Evolutionary conservation across 35 echinoderm and acorn worm genomes (phyloP), one percentile per base, ranked within the genome.

Genomic region (Acanthaster planci): DNA sequence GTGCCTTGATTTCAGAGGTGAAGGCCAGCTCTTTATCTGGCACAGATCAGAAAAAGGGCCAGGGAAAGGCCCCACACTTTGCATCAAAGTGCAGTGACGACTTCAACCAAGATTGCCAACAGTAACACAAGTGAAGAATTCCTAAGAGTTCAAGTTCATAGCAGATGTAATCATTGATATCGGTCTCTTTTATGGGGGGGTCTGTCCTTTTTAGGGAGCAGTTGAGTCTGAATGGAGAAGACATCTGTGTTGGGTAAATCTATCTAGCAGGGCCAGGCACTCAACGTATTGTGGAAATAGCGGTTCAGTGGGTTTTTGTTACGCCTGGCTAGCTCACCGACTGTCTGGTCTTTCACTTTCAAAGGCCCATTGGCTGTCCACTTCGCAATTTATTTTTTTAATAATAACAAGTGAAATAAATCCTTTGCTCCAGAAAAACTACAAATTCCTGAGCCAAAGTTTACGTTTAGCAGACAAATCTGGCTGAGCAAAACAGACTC

Each of bases 161-260:
- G 27, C 4, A 34, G 18, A 26, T 72, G 22, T 36, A 72, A 72
- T 26, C 10, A 34, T 72, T 72, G 26, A 34, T 26, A 31, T 72
- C 64, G 64, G 64, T 72, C 19, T 12, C 12, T 26, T 72, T 72
- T 72, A 26, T 72, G 64, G n/a, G 27, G 57, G 30, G 14, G 12
- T 12, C 4, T 12, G 42, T 47, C 42, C 42, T 47, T 47, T 47
- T 47, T 47, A 4, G 42, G 42, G 42, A 12, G 4, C 42, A 47
- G 42, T 47, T 47, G 42, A n/a, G 4, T 47, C 42, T 72, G 34
- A 30, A 72, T 72, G 64, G 64, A 72, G 22, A 26, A 3, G 14
- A 72, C 64, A 72, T 72, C 64, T 72, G 64, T 47, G 64, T 67
- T 67, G n/a, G 8, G 59, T 67, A 7, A 34, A 72, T 72, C 26